Conservation (phyloP, 2,113 vertebrate species). For the Bubalus kerabau region DNA sequence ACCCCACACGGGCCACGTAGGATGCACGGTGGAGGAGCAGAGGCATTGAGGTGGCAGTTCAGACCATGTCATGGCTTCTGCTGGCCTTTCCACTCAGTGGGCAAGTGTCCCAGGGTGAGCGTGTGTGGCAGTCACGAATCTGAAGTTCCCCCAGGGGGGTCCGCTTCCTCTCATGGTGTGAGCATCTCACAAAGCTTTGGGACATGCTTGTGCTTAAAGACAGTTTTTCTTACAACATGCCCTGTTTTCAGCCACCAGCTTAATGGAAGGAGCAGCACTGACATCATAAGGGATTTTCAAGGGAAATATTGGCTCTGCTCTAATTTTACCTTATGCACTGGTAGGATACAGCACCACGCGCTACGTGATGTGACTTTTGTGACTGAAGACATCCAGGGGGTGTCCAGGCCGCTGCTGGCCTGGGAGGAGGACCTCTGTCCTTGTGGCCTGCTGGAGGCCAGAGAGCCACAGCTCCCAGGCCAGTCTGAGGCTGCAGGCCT, state of each 20-base stretch:
- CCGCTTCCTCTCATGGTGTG: neutral
- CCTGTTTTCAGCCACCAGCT: neutral
- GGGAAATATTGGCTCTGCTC: neutral
- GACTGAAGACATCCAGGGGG: neutral
- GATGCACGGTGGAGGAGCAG: neutral
- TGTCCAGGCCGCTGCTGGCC: rapidly evolving
- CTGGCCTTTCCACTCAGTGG: too few relatives aligned
- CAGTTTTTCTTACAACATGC: rapidly evolving
- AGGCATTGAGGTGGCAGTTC: neutral
- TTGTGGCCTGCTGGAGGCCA: rapidly evolving
- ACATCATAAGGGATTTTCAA: neutral
- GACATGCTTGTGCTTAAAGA: neutral
- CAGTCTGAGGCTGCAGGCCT: rapidly evolving
- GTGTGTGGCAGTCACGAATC: rapidly evolving
- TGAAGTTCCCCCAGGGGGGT: neutral
- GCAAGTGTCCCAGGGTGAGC: rapidly evolving
- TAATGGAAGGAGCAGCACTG: neutral
- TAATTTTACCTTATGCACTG: neutral
- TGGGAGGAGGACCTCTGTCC: neutral
- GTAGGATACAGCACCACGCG: rapidly evolving
- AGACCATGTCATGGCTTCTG: neutral
- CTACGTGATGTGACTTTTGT: neutral
- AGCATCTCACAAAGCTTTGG: neutral
- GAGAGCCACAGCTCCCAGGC: rapidly evolving
- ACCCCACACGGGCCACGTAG: too few relatives aligned